Evolutionary conservation across 1,140 invertebrate genomes (phyloP), one percentile per base, ranked within the genome.

Genomic region (Eueides isabella): DNA sequence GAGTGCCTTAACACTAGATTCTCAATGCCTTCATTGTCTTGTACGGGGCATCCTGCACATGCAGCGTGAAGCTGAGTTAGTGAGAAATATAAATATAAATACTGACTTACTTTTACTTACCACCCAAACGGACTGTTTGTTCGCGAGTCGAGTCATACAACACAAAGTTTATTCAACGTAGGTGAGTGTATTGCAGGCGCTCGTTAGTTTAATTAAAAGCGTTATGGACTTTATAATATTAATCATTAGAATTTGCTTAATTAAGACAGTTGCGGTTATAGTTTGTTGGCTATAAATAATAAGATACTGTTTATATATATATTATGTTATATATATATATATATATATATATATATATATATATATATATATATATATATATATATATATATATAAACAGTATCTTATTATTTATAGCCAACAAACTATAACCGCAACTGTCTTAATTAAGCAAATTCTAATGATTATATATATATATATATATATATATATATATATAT

Each of bases 181-280:
- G 23, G 65, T 44, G 38, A 67, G 28, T 29, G 29, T n/a, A 31
- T 63, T 5, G 29, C 14, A n/a, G 61, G 28, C 23, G 44, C 26
- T 29, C 38, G 44, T 69, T 30, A 44, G 29, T 44, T 69, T 63
- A 35, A 71, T 71, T 70, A 61, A 30, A 31, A 63, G 29, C 61
- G 61, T 63, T 63, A 63, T 63, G 16, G 61, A 63, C 61, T 30
- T 30, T 63, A 63, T 63, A 63, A 31, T 31, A 63, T 63, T 63
- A 29, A 63, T 63, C 28, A 63, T 63, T 63, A 30, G 2, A 30
- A 63, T 63, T 63, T 31, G 2, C 12, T 63, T 31, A 63, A 31
- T 63, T 63, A 31, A 63, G 29, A 63, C 12, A 63, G 28, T 63
- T 63, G 61, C 61, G 61, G 61, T 29, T 63, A 63, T 63, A 30